Base-by-base conservation (phyloP, 1,140 invertebrate species). In the Drosophila pseudoobscura region DNA sequence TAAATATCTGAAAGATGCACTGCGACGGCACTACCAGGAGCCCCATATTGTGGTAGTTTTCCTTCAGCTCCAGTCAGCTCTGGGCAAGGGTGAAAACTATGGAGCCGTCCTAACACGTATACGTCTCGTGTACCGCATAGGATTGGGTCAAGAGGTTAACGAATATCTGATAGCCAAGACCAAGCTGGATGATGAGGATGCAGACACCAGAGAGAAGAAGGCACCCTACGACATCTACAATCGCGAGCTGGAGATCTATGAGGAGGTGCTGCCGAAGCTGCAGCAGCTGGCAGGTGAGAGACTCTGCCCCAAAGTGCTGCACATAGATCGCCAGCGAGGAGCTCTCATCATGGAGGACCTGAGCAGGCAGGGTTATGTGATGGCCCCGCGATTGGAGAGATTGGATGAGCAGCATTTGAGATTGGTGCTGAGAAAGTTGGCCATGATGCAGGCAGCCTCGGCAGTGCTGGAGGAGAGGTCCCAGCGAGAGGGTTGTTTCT, bases 401-500 rank as follows among this genome's bases (percentile, higher is more conserved):
- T 80, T 94, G 17, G 93, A 94, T 80, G 66, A 93, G 50, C 60
- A 90, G 5, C 94, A 94, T 64, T 83, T 90, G 20, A 69, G 92
- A 56, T 51, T 94, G 17, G 92, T 93, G 6, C 66, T 94, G 4
- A 75, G 80, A 6, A 92, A 93, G 58, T 61, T 94, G 51, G 94
- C 92, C 0, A 92, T 80, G 72, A 92, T 94, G 70, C 94, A 94
- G 59, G 94, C 93, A 1, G 78, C 92, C 6, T 93, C 93, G 1
- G 63, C 66, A 1, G 58, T 89, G 13, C 43, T 89, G n/a, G 43
- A 55, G 31, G 47, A 61, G 7, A 26, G 31, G 4, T 13, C 13
- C 24, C 49, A 9, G 3, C 41, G 41, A 3, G 22, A 26, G 15
- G 1, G 3, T 11, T 29, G 3, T 11, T 29, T 24, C 13, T 53